Conservation (phyloP, 2,797 vertebrate genomes). For the Artibeus jamaicensis region DNA sequence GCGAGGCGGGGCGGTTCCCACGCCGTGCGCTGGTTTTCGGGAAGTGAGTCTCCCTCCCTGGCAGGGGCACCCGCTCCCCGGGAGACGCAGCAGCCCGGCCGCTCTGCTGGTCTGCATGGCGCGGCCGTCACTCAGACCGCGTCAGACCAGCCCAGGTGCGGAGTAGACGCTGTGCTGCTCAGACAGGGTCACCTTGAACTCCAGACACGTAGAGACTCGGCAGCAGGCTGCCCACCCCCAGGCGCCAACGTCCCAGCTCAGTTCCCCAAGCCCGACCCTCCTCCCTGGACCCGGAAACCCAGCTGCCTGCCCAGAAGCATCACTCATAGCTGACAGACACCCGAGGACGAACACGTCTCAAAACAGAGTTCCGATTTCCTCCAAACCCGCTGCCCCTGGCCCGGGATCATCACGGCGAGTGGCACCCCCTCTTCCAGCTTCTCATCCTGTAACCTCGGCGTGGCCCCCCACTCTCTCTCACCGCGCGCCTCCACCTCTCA, state of each 20-base stretch:
- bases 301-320: background rate
- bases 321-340: background rate
- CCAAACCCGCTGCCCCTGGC: background rate
- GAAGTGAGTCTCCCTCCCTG: no score
- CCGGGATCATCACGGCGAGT: accelerated
- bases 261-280: background rate
- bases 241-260: background rate
- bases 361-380: background rate
- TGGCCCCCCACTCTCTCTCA: background rate
- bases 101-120: background rate
- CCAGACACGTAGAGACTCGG: background rate
- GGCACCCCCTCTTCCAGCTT: background rate
- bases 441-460: background rate
- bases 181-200: background rate
- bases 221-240: background rate
- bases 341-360: background rate
- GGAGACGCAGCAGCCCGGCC: background rate
- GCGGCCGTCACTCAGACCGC: background rate
- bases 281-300: background rate
- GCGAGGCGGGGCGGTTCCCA: no score
- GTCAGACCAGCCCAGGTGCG: background rate
- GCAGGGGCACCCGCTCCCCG: background rate
- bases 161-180: background rate
- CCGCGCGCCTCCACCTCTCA: background rate
- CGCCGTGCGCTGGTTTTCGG: background rate